phyloP scores from a whole-genome alignment of 2,888 invertebrate species.

The Leptinotarsa juncta region DNA sequence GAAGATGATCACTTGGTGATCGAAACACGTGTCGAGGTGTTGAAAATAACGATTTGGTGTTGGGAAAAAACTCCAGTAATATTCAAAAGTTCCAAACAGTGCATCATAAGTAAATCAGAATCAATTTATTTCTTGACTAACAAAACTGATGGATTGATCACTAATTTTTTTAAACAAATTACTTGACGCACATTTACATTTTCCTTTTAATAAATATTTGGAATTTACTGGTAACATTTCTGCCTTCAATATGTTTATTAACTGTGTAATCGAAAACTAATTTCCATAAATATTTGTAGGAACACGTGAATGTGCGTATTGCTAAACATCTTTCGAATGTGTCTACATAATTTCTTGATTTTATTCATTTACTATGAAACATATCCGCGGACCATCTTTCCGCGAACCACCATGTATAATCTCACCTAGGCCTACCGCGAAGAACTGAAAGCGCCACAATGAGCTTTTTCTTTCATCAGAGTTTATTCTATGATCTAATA shows the following conservation, averaged over 20 bases:
- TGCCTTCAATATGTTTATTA: neutral
- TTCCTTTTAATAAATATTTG: neutral
- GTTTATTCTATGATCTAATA: slow-evolving; percentile 56
- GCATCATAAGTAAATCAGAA: no score
- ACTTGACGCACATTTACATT: neutral
- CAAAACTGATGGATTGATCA: neutral
- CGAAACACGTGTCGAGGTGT: no score
- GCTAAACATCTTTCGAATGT: neutral
- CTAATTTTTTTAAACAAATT: neutral
- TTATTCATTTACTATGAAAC: neutral
- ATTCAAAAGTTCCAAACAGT: no score
- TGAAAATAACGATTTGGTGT: no score
- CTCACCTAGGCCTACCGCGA: slow-evolving; percentile 24
- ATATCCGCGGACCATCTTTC: neutral
- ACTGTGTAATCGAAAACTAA: neutral
- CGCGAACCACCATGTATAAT: neutral
- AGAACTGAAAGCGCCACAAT: slow-evolving; percentile 26
- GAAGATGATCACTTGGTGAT: no score
- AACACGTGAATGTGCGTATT: neutral
- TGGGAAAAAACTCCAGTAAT: no score
- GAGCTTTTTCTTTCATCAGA: slow-evolving; percentile 38
- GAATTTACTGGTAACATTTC: neutral
- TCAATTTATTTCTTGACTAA: neutral
- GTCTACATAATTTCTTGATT: neutral
- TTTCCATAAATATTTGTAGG: neutral